These are phyloP conservation scores for Anseranas semipalmata DNA, from an alignment of 2,113 vertebrate species.

Conservation along the genomic window DNA sequence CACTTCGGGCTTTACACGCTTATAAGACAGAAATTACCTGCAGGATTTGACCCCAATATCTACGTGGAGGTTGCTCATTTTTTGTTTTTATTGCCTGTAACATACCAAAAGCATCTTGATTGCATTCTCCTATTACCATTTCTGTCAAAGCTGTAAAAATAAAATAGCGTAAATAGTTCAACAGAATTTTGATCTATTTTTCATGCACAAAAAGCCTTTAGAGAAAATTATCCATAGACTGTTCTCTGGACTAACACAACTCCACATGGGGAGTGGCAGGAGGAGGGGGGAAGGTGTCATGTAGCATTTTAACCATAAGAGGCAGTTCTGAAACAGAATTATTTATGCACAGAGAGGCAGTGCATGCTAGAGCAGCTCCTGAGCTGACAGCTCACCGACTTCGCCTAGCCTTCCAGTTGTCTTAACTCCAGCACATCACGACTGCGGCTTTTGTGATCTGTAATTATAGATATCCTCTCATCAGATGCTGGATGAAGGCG, in stretches of 20 bases:
- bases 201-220: conserved; percentile 6
- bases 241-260: background rate
- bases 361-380: background rate
- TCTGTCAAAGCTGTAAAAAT: conserved; percentile 45
- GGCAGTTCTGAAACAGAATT: conserved; percentile 10
- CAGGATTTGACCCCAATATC: background rate
- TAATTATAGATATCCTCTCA: background rate
- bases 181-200: conserved; percentile 44
- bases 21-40: background rate
- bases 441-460: background rate
- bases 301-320: background rate
- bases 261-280: background rate
- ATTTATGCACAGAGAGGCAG: background rate
- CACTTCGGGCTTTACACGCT: background rate
- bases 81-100: background rate
- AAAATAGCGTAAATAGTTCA: background rate
- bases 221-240: background rate
- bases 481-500: background rate
- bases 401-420: background rate
- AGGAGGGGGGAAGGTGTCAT: background rate
- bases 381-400: background rate
- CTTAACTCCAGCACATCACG: background rate
- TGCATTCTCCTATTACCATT: conserved; percentile 21
- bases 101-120: conserved; percentile 9
- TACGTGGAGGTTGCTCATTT: background rate